Base-by-base conservation (phyloP, 2,888 invertebrate genomes). In the Clitarchus hookeri region DNA sequence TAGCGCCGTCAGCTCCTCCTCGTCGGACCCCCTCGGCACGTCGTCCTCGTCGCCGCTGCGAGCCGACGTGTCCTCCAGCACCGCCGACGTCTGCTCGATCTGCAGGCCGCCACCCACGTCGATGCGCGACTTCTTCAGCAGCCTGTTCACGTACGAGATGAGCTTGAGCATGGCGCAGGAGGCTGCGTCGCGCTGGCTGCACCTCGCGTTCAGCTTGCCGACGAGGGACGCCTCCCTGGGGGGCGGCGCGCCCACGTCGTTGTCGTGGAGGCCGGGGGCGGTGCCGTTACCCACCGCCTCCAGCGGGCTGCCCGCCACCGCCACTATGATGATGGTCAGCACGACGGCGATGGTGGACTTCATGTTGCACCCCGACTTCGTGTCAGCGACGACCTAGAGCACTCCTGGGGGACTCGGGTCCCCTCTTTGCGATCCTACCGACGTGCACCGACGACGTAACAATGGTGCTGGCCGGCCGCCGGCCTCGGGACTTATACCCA, bases 101-200 rank as follows among this genome's bases (percentile, higher is more conserved):
- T 96, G 95, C 87, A 97, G 92, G 89, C 96, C 96, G 86, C 95
- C 95, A 83, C 95, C 95, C 83, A 97, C 92, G 89, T 96, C 96
- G 90, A 97, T 94, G 85, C 95, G 94, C 0, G 96, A 95, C 88
- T 96, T 97, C 91, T 96, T 95, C 90, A 97, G 92, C 91, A 96
- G 93, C 88, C 95, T 93, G 92, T 97, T 97, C 92, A 97, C 96
- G 91, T 96, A 97, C 26, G 96, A 95, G 78, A 97, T 95, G 89
- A 97, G 91, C 91, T 97, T 97, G 27, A 96, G 93, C 93, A 97
- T 96, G 90, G 96, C 95, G 91, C 97, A 97, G 13, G 97, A 95
- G 77, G 96, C 95, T 83, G 96, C 94, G 89, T 97, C 97, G 85
- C 95, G 93, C 88, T 95, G 94, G 8, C 95, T 93, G 90, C 97